Percentiles rank a stretch among this genome's conserved stretches.
Evolutionary conservation across 2,113 vertebrate species (phyloP).

Genomic region (Drymodes brunneopygia): DNA sequence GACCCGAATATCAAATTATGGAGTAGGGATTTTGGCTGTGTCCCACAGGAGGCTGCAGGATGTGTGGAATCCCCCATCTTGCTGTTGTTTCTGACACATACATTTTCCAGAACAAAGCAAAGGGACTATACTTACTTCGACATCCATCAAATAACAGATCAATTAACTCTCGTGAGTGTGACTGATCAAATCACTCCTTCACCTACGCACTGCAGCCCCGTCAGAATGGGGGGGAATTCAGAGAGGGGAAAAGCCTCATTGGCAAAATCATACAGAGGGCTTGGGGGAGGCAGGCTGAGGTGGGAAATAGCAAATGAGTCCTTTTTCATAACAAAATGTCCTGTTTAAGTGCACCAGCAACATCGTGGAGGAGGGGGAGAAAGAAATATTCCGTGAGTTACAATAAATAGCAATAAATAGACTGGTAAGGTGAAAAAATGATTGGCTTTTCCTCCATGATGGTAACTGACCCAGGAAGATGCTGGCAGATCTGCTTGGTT

Average conservation of each 20-base stretch:
- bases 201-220: rapidly evolving
- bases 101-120: neutral
- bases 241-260: neutral
- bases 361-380: neutral
- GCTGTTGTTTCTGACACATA: neutral
- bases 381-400: neutral
- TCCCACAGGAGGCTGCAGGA: neutral
- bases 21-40: neutral
- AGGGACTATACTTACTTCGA: neutral
- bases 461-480: neutral
- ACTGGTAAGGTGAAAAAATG: neutral
- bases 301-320: neutral
- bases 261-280: neutral
- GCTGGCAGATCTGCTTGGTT: neutral
- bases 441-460: neutral
- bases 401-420: neutral
- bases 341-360: neutral
- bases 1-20: neutral
- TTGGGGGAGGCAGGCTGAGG: neutral
- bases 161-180: neutral
- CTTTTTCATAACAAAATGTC: neutral
- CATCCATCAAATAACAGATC: neutral
- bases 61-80: neutral
- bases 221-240: neutral
- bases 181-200: neutral